phyloP scores from a whole-genome alignment of 2,113 vertebrate species.

The Plecturocebus donacophilus region DNA sequence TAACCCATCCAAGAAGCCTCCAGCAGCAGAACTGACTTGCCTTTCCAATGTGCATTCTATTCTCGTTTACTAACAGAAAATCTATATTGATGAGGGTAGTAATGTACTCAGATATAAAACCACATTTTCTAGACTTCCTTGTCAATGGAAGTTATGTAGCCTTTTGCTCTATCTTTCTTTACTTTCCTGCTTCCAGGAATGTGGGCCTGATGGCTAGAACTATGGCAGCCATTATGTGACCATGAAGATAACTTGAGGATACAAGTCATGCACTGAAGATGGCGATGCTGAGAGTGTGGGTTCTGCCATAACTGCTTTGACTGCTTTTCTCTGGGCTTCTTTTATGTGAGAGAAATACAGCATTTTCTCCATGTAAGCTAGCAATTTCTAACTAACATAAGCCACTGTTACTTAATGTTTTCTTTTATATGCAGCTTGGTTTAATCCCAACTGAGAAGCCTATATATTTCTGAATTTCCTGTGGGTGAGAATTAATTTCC shows the following conservation, averaged over 20 bases:
- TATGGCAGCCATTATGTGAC: not conserved
- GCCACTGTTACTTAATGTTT: not conserved
- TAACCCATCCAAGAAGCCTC: not conserved
- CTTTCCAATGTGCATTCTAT: not conserved
- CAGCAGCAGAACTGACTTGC: not conserved
- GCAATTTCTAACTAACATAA: not conserved
- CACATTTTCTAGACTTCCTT: not conserved
- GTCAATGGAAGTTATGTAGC: not conserved
- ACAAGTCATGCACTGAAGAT: not conserved
- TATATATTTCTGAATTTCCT: slow-evolving; percentile 43
- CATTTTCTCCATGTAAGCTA: not conserved
- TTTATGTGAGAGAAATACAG: not conserved
- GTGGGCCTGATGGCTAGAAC: not conserved
- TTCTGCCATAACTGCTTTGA: not conserved
- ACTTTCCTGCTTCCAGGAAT: not conserved
- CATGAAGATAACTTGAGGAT: not conserved
- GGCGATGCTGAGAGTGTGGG: not conserved
- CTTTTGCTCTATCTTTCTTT: not conserved
- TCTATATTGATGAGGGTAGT: not conserved
- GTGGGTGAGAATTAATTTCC: slow-evolving; percentile 33
- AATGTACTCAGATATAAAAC: not conserved
- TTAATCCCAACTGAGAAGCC: slow-evolving; percentile 10
- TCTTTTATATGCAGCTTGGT: not conserved
- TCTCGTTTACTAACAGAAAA: not conserved
- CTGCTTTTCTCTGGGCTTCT: not conserved